Base-by-base conservation (phyloP, 2,797 vertebrate genomes). In the Spheniscus humboldti region DNA sequence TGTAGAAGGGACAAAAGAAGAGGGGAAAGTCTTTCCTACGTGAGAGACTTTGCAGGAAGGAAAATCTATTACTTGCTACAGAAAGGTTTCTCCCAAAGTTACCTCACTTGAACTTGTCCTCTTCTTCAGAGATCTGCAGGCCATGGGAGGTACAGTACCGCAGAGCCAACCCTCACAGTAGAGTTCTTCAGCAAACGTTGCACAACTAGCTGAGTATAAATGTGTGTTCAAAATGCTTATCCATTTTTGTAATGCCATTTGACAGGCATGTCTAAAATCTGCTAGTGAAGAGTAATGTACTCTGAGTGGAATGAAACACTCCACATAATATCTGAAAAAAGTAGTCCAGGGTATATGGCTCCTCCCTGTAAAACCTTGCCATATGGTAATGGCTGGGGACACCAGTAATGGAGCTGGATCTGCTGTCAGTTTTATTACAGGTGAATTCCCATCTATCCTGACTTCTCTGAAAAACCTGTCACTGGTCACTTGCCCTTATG, bases 21-120 rank as follows among this genome's bases (percentile, higher is more conserved):
- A 73, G 6, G 3, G 8, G 8, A n/a, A 91, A 64, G 10, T 63
- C 35, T 57, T 72, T 77, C 66, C 22, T 53, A 8, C 4, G 2
- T 18, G 28, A 57, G 18, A 90, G 39, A 68, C 25, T 67, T 75
- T 41, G 16, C 18, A 86, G 37, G 55, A 95, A 59, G 31, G 52
- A 92, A 90, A 90, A 59, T 35, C 35, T 59, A 25, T n/a, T 62
- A 69, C 14, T 75, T 72, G 18, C 39, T 62, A 48, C 25, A 68
- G 89, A 59, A 80, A 68, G 30, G 9, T 39, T 90, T 83, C 27
- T 92, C 35, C 12, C 28, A 69, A 30, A 55, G 31, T 95, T 53
- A 95, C 94, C 95, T 74, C 79, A 90, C 11, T 69, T 95, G 94
- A 96, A 92, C 96, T 83, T 81, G 79, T 76, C 33, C 57, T 47